Conservation (phyloP, 1,140 invertebrate genomes). For the Cephus cinctus region DNA sequence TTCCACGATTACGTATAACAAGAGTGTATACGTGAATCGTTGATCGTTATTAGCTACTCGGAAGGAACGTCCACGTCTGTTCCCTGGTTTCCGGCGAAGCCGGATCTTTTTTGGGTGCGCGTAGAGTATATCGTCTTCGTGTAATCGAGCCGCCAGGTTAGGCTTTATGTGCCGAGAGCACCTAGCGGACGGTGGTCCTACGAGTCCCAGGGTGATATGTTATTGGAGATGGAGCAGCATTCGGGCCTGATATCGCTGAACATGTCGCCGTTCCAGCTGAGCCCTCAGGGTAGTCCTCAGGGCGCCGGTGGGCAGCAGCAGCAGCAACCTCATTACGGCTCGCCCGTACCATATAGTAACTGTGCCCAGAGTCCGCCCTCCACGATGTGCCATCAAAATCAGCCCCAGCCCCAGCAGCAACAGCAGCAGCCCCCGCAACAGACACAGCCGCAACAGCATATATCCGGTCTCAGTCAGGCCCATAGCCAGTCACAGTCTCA, state of each 20-base stretch:
- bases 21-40: too few relatives aligned
- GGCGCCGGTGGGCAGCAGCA: slow-evolving; percentile 35
- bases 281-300: slow-evolving; percentile 64
- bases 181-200: slow-evolving; percentile 33
- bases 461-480: too few relatives aligned
- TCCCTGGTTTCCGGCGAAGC: too few relatives aligned
- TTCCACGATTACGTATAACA: too few relatives aligned
- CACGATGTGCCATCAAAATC: slow-evolving; percentile 42
- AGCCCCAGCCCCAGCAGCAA: slow-evolving; percentile 25
- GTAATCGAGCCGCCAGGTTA: slow-evolving; percentile 16
- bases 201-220: slow-evolving; percentile 70
- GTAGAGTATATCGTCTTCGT: slow-evolving; percentile 9
- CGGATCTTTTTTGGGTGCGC: too few relatives aligned
- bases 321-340: slow-evolving; percentile 33
- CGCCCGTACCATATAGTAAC: slow-evolving; percentile 34
- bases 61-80: too few relatives aligned
- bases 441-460: slow-evolving; percentile 22
- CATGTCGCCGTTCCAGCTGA: slow-evolving; percentile 79
- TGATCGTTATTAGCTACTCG: too few relatives aligned
- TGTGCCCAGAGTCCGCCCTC: slow-evolving; percentile 51
- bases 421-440: slow-evolving; percentile 18
- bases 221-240: slow-evolving; percentile 81
- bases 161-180: slow-evolving; percentile 35
- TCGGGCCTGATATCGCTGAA: slow-evolving; percentile 80
- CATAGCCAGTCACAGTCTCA: slow-evolving; percentile 4